Conservation (phyloP, 2,113 vertebrate genomes). For the Choloepus hoffmanni region DNA sequence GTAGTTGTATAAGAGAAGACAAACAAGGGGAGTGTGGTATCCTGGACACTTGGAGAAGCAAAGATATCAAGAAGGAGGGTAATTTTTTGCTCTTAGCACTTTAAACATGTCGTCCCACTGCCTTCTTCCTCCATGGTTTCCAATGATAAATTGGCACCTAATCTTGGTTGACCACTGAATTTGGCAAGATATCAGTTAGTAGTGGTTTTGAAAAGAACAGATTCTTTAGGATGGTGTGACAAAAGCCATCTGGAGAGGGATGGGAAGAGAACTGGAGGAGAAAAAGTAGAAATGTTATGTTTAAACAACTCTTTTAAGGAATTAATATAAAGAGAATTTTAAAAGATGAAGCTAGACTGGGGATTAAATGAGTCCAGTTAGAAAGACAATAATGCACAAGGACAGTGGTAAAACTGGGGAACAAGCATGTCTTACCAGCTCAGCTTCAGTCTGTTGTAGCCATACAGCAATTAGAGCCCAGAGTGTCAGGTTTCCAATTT, state of each 20-base stretch:
- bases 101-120: no score
- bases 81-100: no score
- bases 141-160: no score
- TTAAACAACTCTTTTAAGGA: conserved; percentile 40
- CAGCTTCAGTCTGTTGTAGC: background rate
- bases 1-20: background rate
- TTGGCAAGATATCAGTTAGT: conserved; percentile 4
- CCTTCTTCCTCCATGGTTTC: no score
- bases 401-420: background rate
- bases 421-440: background rate
- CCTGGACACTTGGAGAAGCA: background rate
- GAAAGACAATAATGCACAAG: background rate
- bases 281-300: background rate
- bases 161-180: background rate
- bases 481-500: background rate
- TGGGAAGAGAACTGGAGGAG: background rate
- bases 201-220: background rate
- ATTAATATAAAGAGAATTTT: background rate
- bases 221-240: background rate
- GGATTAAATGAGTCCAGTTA: background rate
- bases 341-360: background rate
- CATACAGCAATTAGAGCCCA: background rate
- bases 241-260: background rate
- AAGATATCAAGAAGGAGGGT: background rate
- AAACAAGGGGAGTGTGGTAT: background rate